Base-by-base conservation (phyloP, 2,113 vertebrate species). In the Anarrhichthys ocellatus region DNA sequence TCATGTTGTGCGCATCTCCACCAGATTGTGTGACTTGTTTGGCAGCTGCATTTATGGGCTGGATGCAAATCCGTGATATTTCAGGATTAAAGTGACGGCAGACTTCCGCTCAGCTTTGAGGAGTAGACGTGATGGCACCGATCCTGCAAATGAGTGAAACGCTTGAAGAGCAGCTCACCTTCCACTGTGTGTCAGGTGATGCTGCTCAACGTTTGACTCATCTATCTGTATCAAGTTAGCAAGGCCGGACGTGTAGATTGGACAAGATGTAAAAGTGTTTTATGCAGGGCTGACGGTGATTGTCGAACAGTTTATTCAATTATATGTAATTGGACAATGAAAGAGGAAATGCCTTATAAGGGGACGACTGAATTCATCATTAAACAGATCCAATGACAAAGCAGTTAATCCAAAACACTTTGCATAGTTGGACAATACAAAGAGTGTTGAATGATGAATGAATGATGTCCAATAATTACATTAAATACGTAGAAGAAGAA, bases 141-240 rank as follows among this genome's bases (percentile, higher is more conserved):
- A 87, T 84, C 69, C 54, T 61, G 48, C 32, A 73, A 56, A 77
- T 77, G 52, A 74, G 38, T 59, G 36, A 52, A 44, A 73, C 46
- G 58, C 46, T 7, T 69, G 40, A 48, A n/a, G 67, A 58, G 80
- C 50, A 66, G 63, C 65, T 82, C 68, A 20, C 64, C 64, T 58
- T 3, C 6, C 18, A 7, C 13, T 13, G 1, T 64, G 40, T 58
- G 40, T 58, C 62, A 50, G 79, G 63, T n/a, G 61, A 72, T n/a
- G 17, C 10, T 24, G 38, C 11, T 6, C 40, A 24, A 5, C 58
- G 24, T 65, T 40, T 56, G 24, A 44, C 52, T 9, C 48, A 15
- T 40, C 38, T 10, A 44, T 27, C 18, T 40, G 2, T 15, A 22
- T 54, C 22, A 58, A 40, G 22, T 36, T 15, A 38, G 38, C 14